Evolutionary conservation across 2,888 invertebrate genomes (phyloP).

Genomic region (Pollenia angustigena): DNA sequence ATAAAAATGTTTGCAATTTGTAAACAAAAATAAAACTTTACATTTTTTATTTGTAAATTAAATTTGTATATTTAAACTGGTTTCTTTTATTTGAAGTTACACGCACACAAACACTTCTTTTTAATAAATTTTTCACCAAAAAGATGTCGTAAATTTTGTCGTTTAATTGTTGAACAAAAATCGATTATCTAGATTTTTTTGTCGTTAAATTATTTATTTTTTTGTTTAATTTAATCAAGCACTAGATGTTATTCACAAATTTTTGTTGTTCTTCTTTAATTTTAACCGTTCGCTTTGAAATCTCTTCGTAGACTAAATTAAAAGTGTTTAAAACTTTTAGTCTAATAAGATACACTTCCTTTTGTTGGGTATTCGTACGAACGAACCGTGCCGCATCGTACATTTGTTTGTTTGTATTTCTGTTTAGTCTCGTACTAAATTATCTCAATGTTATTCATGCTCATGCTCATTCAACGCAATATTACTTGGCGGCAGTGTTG

Average conservation of each 20-base stretch:
- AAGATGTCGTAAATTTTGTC: constrained; percentile 27
- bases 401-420: neutral
- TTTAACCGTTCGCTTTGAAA: constrained; percentile 71
- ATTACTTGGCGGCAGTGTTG: constrained; percentile 38
- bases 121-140: constrained; percentile 27
- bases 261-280: constrained; percentile 12
- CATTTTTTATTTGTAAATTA: constrained; percentile 43
- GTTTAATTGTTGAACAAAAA: constrained; percentile 23
- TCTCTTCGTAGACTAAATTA: constrained; percentile 72
- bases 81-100: constrained; percentile 2
- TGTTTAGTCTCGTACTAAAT: constrained; percentile 57
- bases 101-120: constrained; percentile 10
- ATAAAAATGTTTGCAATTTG: neutral
- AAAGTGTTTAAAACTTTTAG: constrained; percentile 63
- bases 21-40: constrained; percentile 15
- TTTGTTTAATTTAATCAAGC: constrained; percentile 10
- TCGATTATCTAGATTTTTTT: constrained; percentile 45
- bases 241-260: neutral
- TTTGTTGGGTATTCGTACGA: constrained; percentile 28
- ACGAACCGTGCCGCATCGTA: neutral
- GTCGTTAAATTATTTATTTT: constrained; percentile 31
- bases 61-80: constrained; percentile 29
- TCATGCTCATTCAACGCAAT: constrained; percentile 64
- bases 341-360: constrained; percentile 71
- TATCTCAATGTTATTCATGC: constrained; percentile 66